These are phyloP conservation scores for Cyaniris semiargus DNA, from an alignment of 2,888 invertebrate species.

Conservation along the genomic window DNA sequence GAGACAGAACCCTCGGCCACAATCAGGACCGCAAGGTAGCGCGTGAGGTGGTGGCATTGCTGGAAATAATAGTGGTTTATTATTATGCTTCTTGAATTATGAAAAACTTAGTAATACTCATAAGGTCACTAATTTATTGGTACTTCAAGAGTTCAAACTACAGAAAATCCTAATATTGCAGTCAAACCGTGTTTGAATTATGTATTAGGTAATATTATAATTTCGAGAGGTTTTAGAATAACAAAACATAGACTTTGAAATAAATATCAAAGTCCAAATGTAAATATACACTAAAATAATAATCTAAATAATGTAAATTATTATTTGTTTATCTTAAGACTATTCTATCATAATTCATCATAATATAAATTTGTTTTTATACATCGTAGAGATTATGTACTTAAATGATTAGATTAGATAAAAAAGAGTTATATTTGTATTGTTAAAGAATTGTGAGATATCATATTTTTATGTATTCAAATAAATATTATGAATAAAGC, in stretches of 20 bases:
- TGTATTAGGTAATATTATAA: too few species aligned
- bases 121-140: too few species aligned
- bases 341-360: neutral
- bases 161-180: too few species aligned
- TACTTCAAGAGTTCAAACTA: too few species aligned
- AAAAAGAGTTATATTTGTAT: neutral
- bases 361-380: neutral
- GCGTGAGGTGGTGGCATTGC: conserved; percentile 63
- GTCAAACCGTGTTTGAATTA: too few species aligned
- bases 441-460: neutral
- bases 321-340: neutral
- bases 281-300: neutral
- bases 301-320: too few species aligned
- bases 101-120: too few species aligned
- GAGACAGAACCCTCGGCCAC: conserved; percentile 55
- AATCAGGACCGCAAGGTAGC: conserved; percentile 60
- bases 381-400: neutral
- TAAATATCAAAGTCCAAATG: neutral
- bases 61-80: conserved; percentile 43
- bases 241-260: neutral
- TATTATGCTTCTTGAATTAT: too few species aligned
- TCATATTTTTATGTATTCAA: neutral
- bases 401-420: neutral
- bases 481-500: neutral
- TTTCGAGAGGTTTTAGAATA: too few species aligned